Evolutionary conservation across 1,140 invertebrate genomes (phyloP).

Genomic region (Anastrepha ludens): DNA sequence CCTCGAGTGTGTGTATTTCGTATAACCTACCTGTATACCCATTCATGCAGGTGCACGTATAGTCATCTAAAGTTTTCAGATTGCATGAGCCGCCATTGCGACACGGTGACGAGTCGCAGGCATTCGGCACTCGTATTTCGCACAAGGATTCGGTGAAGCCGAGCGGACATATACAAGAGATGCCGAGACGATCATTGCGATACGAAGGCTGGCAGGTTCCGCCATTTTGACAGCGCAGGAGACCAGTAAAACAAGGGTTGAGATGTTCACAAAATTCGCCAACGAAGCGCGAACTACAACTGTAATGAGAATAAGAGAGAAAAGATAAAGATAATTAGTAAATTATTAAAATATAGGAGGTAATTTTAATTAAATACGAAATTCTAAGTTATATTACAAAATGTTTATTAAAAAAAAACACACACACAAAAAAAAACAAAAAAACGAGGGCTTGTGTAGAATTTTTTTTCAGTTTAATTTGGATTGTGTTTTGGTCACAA

Average conservation of each 20-base stretch:
- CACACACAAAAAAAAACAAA: too few relatives aligned
- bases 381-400: not conserved
- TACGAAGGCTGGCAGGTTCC: slow-evolving; percentile 87
- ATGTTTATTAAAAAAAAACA: not conserved
- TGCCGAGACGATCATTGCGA: slow-evolving; percentile 82
- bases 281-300: slow-evolving; percentile 92
- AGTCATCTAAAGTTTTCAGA: slow-evolving; percentile 84
- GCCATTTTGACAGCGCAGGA: slow-evolving; percentile 90
- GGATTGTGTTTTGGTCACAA: too few relatives aligned
- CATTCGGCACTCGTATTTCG: slow-evolving; percentile 91
- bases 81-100: slow-evolving; percentile 89
- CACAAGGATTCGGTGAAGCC: slow-evolving; percentile 95
- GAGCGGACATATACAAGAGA: slow-evolving; percentile 90
- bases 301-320: slow-evolving; percentile 76
- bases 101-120: slow-evolving; percentile 92
- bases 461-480: too few relatives aligned
- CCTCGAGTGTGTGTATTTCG: too few relatives aligned
- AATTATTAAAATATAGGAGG: not conserved
- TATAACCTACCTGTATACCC: slow-evolving; percentile 86
- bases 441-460: too few relatives aligned
- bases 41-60: slow-evolving; percentile 87
- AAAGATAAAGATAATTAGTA: slow-evolving; percentile 27
- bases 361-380: not conserved
- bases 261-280: slow-evolving; percentile 95
- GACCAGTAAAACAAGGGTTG: slow-evolving; percentile 92